phyloP scores from a whole-genome alignment of 1,140 invertebrate genomes.

The Ceratoteleas bidentatus region DNA sequence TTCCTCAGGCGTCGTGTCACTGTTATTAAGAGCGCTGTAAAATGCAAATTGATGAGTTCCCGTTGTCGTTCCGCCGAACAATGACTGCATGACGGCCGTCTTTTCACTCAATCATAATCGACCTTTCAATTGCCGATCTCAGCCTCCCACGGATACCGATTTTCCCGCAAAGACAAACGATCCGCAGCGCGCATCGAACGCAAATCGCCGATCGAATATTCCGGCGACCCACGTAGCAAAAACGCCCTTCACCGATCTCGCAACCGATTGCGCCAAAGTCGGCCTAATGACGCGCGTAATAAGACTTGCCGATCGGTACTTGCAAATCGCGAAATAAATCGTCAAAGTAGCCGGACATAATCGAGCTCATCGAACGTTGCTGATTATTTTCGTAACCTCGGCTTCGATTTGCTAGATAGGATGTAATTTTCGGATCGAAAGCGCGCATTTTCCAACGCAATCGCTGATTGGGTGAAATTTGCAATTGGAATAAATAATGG shows the following conservation, averaged over 20 bases:
- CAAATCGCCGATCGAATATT: slow-evolving; percentile 50
- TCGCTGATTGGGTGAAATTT: too few species aligned
- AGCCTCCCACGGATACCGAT: slow-evolving; percentile 51
- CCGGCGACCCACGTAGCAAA: slow-evolving; percentile 22
- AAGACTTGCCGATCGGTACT: slow-evolving; percentile 17
- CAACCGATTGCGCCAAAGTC: slow-evolving; percentile 47
- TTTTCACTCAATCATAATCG: too few species aligned
- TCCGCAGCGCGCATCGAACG: slow-evolving; percentile 37
- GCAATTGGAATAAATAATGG: too few species aligned
- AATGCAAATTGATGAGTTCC: too few species aligned
- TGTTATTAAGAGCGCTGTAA: too few species aligned
- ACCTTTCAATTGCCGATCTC: too few species aligned
- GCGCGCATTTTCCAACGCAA: too few species aligned
- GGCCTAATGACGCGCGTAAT: slow-evolving; percentile 27
- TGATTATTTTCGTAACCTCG: too few species aligned
- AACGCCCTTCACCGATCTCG: slow-evolving; percentile 24
- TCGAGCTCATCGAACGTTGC: slow-evolving; percentile 9
- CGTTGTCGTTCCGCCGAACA: too few species aligned
- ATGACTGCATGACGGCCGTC: too few species aligned
- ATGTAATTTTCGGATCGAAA: neutral
- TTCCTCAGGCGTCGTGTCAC: too few species aligned
- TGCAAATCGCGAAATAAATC: slow-evolving; percentile 45
- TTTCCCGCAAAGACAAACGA: slow-evolving; percentile 45
- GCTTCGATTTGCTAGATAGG: neutral
- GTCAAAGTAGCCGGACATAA: slow-evolving; percentile 9